Base-by-base conservation (phyloP, 2,888 invertebrate genomes). In the Orthosia gothica region DNA sequence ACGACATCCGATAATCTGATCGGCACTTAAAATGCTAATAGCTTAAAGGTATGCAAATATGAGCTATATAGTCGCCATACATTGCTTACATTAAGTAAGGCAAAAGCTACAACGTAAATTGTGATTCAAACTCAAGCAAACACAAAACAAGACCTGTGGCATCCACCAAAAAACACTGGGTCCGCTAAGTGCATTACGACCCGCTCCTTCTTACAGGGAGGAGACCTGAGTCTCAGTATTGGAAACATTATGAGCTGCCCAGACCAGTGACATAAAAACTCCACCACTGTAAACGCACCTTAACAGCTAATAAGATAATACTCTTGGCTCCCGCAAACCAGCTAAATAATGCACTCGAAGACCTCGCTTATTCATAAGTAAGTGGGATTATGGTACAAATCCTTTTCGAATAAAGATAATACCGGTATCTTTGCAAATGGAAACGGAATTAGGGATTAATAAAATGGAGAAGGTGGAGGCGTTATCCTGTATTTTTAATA, bases 311-410 rank as follows among this genome's bases (percentile, higher is more conserved):
- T 83, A 54, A 63, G 58, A 67, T 80, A 80, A 84, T 72, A 45
- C 40, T 45, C 32, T 70, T 49, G 16, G 23, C n/a, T 54, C 73
- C 63, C 74, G 12, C 57, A 73, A 55, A 52, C 23, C 55, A 32
- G 18, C 50, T 84, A 50, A 66, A 58, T 84, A 84, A 66, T 84
- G 58, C 66, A 67, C 26, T 74, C 54, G 57, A 61, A 61, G 26
- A 61, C 47, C 63, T 47, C 58, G n/a, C 45, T 72, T 63, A 59
- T 54, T 77, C 47, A 70, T 70, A 79, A 64, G 47, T 49, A 47
- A 64, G 77, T 23, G 7, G 32, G 15, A 70, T 59, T 1, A 54
- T 65, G 16, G 40, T 26, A 71, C 80, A 62, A 79, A 79, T 79
- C 55, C 64, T 47, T 47, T 70, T 47, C 59, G 2, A 47, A 57